Conservation (phyloP, 1,140 invertebrate species). For the Rhagoletis pomonella region DNA sequence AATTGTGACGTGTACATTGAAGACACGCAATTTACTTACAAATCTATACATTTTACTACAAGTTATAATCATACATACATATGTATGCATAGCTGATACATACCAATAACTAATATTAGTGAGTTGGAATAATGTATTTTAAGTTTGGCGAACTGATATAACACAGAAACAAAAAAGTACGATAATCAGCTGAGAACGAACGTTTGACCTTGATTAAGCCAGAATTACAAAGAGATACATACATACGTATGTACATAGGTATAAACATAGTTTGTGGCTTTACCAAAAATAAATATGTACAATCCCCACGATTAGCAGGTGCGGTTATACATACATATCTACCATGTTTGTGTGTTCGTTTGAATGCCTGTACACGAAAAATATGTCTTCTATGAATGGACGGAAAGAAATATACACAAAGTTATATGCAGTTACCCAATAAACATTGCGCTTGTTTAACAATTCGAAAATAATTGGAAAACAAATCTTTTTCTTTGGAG, state of each 20-base stretch:
- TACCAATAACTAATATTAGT: slow-evolving; percentile 1
- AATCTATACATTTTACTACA: too few relatives aligned
- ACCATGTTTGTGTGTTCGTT: background rate
- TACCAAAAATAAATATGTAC: background rate
- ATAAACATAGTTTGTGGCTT: background rate
- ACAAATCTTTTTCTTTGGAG: too few relatives aligned
- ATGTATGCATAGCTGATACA: background rate
- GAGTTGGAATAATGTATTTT: background rate
- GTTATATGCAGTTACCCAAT: too few relatives aligned
- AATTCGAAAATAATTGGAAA: too few relatives aligned
- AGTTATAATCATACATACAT: background rate
- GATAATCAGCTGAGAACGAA: background rate
- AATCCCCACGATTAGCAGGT: slow-evolving; percentile 1
- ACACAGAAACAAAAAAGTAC: background rate
- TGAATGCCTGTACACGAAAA: background rate
- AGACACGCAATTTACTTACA: too few relatives aligned
- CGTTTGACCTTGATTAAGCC: slow-evolving; percentile 32
- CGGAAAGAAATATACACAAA: too few relatives aligned
- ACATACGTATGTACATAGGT: background rate
- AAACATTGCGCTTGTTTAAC: too few relatives aligned
- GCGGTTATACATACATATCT: background rate
- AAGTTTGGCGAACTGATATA: background rate
- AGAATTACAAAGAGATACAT: background rate
- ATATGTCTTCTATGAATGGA: too few relatives aligned
- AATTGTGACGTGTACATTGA: too few relatives aligned